Evolutionary conservation across 2,113 vertebrate species (phyloP), one percentile per base, ranked within the genome.

Genomic region (Tragelaphus scriptus): DNA sequence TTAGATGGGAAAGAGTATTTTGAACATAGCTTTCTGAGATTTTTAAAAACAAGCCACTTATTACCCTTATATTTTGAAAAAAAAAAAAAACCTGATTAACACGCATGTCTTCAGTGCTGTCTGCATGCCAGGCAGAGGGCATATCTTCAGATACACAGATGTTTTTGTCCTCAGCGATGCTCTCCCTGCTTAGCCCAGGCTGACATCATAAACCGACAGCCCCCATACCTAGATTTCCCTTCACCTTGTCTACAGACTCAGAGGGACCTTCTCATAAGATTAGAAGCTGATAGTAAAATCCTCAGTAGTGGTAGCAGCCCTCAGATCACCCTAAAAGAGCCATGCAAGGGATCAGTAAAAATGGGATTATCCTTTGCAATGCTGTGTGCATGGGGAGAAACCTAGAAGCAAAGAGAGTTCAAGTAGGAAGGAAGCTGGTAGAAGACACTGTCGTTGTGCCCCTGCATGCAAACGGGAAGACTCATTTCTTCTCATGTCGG

Each of bases 301-400:
- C 51, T 28, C 40, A 86, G 6, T 7, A 7, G 49, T 6, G 23
- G 55, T 7, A 58, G 90, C 58, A 44, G 47, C 15, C 30, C 23
- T 44, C 49, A 16, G 21, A 26, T 2, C n/a, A 53, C 51, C 17
- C 53, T 80, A 6, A 58, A 77, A 5, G 4, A 56, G 15, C 23
- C 16, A 1, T 15, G 3, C 10, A 10, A 44, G 56, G 88, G 19
- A 21, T 77, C 3, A 4, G 32, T 25, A 36, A 71, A 71, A 9
- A 44, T 5, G 40, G 26, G 40, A 65, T 7, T 16, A 1, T 58
- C 61, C 79, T 84, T 28, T 30, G 47, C 51, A 32, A 71, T 3
- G 26, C 58, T 3, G 0, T 0, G n/a, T 71, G 6, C 26, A 0
- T 2, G 9, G 16, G 3, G 6, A 17, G 26, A 86, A 71, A 51